phyloP scores from a whole-genome alignment of 2,797 vertebrate species.

The Muscicapa comitata region DNA sequence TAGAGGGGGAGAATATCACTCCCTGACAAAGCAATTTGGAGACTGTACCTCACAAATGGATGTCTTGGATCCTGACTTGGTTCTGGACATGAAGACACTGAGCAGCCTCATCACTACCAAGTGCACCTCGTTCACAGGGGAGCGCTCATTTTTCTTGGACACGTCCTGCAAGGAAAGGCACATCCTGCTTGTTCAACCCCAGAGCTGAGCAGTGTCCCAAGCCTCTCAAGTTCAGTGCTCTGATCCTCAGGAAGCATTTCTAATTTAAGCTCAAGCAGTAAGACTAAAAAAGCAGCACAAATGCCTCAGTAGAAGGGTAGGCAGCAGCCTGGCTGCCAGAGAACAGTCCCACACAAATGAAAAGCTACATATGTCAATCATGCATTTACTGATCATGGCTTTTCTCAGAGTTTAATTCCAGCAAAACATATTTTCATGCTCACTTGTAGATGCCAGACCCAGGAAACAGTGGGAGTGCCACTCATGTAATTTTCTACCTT shows the following conservation, averaged over 20 bases:
- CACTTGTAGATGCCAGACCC: not conserved
- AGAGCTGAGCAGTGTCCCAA: not conserved
- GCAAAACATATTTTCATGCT: not conserved
- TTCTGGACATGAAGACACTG: constrained; percentile 98
- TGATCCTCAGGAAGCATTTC: not conserved
- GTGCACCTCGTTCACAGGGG: constrained; percentile 93
- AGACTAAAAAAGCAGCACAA: not conserved
- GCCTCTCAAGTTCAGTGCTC: not conserved
- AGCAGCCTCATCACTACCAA: constrained; percentile 96
- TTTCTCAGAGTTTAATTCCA: not conserved
- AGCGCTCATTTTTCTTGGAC: constrained; percentile 95
- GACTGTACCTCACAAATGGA: constrained; percentile 88
- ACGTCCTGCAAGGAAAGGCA: constrained; percentile 81
- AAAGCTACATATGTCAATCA: not conserved
- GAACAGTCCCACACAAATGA: not conserved
- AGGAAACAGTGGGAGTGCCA: not conserved
- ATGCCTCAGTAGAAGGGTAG: not conserved
- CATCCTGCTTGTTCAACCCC: not conserved
- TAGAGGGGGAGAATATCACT: not conserved
- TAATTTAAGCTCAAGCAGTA: not conserved
- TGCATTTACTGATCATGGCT: not conserved
- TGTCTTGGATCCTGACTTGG: constrained; percentile 96
- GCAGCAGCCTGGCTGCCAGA: not conserved
- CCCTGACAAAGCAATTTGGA: not conserved
- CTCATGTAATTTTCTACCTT: not conserved